phyloP scores from a whole-genome alignment of 2,888 invertebrate genomes.

The Athalia cordata region DNA sequence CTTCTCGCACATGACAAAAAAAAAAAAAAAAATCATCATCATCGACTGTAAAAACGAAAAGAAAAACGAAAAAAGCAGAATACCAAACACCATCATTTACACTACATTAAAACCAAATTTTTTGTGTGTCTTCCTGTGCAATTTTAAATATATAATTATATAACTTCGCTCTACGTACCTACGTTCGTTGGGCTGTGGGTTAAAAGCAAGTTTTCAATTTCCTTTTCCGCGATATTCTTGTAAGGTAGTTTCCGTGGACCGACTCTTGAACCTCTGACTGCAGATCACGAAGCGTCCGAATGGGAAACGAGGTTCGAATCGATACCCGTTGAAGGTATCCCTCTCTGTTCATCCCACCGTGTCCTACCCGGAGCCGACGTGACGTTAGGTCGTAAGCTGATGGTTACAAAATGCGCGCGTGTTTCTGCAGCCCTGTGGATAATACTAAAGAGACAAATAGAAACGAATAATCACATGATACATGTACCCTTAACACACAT shows the following conservation, averaged over 20 bases:
- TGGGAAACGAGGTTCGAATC: slow-evolving; percentile 28
- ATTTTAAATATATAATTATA: neutral
- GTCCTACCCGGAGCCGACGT: slow-evolving; percentile 37
- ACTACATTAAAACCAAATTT: slow-evolving; percentile 26
- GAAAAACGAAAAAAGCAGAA: too few species aligned
- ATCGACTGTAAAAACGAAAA: too few species aligned
- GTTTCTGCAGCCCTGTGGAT: slow-evolving; percentile 36
- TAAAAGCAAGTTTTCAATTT: neutral
- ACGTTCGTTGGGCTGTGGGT: slow-evolving; percentile 17
- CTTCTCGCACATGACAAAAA: too few species aligned
- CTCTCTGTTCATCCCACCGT: slow-evolving; percentile 3
- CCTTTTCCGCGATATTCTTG: neutral
- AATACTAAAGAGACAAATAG: slow-evolving; percentile 44
- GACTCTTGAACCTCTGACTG: slow-evolving; percentile 17
- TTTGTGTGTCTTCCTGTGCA: slow-evolving; percentile 32
- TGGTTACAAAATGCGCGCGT: slow-evolving; percentile 31
- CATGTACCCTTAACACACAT: slow-evolving; percentile 38
- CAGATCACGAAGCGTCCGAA: slow-evolving; percentile 33
- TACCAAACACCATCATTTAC: neutral
- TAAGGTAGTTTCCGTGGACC: neutral
- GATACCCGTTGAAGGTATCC: slow-evolving; percentile 36
- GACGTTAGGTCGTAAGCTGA: slow-evolving; percentile 26
- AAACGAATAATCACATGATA: neutral
- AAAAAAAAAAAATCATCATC: too few species aligned
- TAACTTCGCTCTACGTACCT: slow-evolving; percentile 19